Evolutionary conservation across 30 jellyfish, hydroid and myxozoan genomes (phyloP).

Genomic region (Cassiopea xamachana): DNA sequence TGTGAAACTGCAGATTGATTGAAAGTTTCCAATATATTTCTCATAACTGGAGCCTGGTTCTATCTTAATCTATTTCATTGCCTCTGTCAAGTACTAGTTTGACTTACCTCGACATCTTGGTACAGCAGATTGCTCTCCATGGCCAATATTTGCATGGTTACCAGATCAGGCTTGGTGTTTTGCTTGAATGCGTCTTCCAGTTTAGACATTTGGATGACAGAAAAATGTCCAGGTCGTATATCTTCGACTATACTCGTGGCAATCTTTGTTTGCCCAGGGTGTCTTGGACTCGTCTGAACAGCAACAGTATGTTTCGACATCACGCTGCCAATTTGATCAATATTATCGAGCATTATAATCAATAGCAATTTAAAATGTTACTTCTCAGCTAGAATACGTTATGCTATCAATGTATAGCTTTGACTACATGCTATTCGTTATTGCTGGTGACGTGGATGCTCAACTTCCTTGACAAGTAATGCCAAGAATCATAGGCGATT

Average conservation of each 20-base stretch:
- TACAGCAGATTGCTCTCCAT: slow-evolving; percentile 84
- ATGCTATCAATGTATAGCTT: no score
- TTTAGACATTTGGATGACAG: slow-evolving; percentile 73
- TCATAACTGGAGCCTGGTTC: no score
- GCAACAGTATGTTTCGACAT: slow-evolving; percentile 77
- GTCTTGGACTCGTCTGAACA: slow-evolving; percentile 83
- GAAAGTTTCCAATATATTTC: no score
- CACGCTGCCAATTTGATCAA: slow-evolving; percentile 22
- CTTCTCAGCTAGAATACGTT: no score
- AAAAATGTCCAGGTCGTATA: slow-evolving; percentile 78
- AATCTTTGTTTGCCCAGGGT: slow-evolving; percentile 28
- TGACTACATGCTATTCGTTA: no score
- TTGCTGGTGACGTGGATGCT: no score
- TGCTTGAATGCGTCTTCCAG: slow-evolving; percentile 79
- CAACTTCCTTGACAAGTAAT: no score
- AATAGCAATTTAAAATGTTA: no score
- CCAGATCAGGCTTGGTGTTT: slow-evolving; percentile 74
- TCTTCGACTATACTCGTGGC: slow-evolving; percentile 56
- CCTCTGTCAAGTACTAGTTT: no score
- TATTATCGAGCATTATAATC: slow-evolving; percentile 28
- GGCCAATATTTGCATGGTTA: slow-evolving; percentile 79
- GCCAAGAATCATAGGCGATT: slow-evolving; percentile 19
- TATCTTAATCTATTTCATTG: no score
- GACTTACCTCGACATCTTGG: slow-evolving; percentile 85
- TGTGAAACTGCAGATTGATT: no score